Evolutionary conservation across 53 echinoderm and acorn worm genomes (phyloP).

Genomic region (Henricia sp.): DNA sequence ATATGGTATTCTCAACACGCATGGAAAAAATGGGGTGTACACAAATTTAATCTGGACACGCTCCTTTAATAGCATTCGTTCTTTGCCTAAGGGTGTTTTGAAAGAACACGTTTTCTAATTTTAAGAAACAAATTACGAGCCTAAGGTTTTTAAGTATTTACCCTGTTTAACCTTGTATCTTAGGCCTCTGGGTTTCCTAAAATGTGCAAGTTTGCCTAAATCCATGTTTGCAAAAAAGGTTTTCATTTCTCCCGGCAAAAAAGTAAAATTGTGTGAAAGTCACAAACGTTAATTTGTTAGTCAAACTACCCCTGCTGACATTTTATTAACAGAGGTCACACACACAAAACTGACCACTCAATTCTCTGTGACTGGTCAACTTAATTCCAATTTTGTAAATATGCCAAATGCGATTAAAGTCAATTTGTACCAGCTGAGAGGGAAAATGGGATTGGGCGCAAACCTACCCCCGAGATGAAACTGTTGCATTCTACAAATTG

Average conservation of each 20-base stretch:
- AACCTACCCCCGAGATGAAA: not conserved
- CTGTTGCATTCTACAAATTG: constrained; percentile 7
- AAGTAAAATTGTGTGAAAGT: not conserved
- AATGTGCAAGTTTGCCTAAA: no score
- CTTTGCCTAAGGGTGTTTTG: no score
- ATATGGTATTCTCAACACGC: no score
- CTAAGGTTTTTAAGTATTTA: no score
- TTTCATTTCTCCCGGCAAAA: not conserved
- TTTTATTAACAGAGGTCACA: not conserved
- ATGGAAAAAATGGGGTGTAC: no score
- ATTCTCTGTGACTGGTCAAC: not conserved
- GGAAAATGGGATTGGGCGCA: not conserved
- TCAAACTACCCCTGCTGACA: not conserved
- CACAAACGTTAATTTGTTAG: not conserved
- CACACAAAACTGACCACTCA: not conserved
- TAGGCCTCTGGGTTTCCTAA: no score
- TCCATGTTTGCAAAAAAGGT: not conserved
- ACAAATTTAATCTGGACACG: no score
- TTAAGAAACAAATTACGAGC: no score
- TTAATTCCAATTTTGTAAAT: not conserved
- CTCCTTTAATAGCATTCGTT: no score
- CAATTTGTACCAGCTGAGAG: not conserved
- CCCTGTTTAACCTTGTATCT: no score
- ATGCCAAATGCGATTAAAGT: not conserved
- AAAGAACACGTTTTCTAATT: no score